Base-by-base conservation (phyloP, 2,113 vertebrate genomes). In the Arenaria interpres region DNA sequence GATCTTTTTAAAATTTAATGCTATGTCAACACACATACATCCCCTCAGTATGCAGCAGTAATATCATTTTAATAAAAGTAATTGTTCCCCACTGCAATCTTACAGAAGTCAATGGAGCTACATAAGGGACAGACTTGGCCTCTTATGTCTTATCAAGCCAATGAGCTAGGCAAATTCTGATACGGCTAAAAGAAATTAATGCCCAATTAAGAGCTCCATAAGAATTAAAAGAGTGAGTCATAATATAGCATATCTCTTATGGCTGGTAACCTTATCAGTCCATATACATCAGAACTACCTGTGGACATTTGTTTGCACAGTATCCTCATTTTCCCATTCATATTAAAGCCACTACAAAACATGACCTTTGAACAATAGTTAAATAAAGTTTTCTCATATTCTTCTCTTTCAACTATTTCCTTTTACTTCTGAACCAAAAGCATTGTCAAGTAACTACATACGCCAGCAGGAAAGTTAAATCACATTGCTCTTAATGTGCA, bases 281-380 rank as follows among this genome's bases (percentile, higher is more conserved):
- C 74, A 94, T 97, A 93, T 92, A 82, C 76, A 45, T 83, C 71
- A 78, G 67, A 96, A 37, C 48, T 95, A 85, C 78, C 76, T 85
- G 33, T 8, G 25, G 45, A 48, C 51, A 33, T 37, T 74, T 12
- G 32, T 67, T 75, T 83, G 30, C 77, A 86, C 90, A 20, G 2
- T 32, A 37, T 69, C 88, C 33, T 43, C 37, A 41, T 92, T 91
- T 96, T 92, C 69, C 79, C 60, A 81, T 78, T 97, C 66, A 41
- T 46, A 28, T 37, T 88, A 33, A 46, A 91, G 62, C 69, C 64
- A 83, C 77, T 94, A 68, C 80, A 92, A 90, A 88, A 77, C 24
- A 88, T n/a, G 64, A 85, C 63, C 73, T 73, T 43, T 89, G 33
- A 59, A 51, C 18, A 93, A 51, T 12, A 95, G 46, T 74, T 81